phyloP scores from a whole-genome alignment of 2,113 vertebrate genomes.

The Gallinago media region DNA sequence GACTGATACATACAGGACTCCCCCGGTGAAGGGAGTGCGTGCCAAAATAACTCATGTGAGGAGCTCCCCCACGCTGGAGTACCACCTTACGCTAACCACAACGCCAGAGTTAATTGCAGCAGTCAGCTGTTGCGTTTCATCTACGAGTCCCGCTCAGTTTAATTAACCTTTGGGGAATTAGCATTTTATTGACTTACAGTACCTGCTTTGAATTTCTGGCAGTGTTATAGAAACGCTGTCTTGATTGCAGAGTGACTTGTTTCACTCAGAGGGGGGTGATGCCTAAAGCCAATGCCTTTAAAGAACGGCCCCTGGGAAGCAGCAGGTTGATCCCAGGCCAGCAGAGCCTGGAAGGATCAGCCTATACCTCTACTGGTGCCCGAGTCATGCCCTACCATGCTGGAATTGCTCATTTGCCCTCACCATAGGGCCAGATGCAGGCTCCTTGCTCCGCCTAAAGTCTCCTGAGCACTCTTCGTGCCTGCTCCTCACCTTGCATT shows the following conservation, averaged over 20 bases:
- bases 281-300: neutral
- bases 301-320: neutral
- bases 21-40: neutral
- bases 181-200: conserved; percentile 21
- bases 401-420: neutral
- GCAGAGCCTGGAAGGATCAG: neutral
- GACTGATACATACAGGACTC: neutral
- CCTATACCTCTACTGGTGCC: neutral
- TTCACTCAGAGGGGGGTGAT: neutral
- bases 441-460: neutral
- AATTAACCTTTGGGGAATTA: conserved; percentile 65
- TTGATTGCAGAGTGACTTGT: neutral
- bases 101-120: conserved; percentile 4
- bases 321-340: neutral
- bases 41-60: neutral
- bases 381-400: neutral
- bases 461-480: neutral
- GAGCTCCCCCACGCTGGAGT: neutral
- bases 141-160: neutral
- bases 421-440: rapidly evolving
- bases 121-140: conserved; percentile 16
- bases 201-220: conserved; percentile 29
- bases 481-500: neutral
- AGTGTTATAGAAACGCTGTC: neutral
- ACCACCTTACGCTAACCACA: neutral